These are phyloP conservation scores for Chelon auratus DNA, from an alignment of 2,797 vertebrate species.

Conservation along the genomic window DNA sequence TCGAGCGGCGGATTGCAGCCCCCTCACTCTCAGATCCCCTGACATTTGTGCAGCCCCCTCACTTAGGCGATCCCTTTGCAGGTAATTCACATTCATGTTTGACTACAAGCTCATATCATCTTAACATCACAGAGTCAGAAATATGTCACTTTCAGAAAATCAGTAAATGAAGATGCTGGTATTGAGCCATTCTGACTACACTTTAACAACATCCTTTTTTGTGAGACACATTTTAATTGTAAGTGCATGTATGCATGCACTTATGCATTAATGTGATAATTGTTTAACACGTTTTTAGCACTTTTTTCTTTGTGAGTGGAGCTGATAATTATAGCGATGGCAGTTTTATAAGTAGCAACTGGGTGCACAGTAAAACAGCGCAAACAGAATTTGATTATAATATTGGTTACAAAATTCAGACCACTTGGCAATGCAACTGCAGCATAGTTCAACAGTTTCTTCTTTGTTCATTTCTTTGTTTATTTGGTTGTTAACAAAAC, in stretches of 20 bases:
- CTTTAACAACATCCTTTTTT: background rate
- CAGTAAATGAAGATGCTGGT: constrained; percentile 17
- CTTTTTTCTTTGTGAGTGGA: constrained; percentile 1
- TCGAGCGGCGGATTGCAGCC: constrained; percentile 46
- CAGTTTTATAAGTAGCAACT: background rate
- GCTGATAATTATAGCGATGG: background rate
- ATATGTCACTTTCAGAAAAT: background rate
- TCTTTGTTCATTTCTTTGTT: background rate
- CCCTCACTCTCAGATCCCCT: constrained; percentile 54
- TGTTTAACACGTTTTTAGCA: background rate
- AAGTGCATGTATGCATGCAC: background rate
- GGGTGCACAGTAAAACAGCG: background rate
- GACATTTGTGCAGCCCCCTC: constrained; percentile 45
- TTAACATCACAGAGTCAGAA: background rate
- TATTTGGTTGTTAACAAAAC: background rate
- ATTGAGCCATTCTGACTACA: background rate
- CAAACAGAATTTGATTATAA: background rate
- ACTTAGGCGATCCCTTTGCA: constrained; percentile 38
- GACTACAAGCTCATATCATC: constrained; percentile 5
- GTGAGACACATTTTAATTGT: background rate
- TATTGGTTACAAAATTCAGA: background rate
- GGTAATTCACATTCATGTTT: constrained; percentile 17
- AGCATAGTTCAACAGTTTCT: background rate
- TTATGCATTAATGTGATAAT: background rate
- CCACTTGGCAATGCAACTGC: background rate